Percentiles rank a stretch among this genome's conserved stretches.
These are phyloP conservation scores for Aphelenchoides besseyi DNA, from an alignment of 1,140 invertebrate genomes.

Conservation along the genomic window DNA sequence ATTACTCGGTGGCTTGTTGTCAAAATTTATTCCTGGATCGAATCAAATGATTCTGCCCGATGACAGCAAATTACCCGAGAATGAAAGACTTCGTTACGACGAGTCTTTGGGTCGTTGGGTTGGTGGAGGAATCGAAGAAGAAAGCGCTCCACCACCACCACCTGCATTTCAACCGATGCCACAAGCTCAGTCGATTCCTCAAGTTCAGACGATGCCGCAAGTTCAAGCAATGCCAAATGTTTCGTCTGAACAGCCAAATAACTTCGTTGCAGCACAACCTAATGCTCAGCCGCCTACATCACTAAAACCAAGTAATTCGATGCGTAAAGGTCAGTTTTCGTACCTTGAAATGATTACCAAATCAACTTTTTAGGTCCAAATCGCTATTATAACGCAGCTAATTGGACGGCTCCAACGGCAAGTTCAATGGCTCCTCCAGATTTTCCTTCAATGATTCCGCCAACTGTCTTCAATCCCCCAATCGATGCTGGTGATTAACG, in stretches of 20 bases:
- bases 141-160: background rate
- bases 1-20: background rate
- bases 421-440: background rate
- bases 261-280: background rate
- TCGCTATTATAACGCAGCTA: background rate
- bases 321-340: background rate
- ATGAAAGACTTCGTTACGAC: background rate
- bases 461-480: background rate
- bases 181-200: no score
- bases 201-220: background rate
- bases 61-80: background rate
- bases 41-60: conserved; percentile 2
- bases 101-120: background rate
- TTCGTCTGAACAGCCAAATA: background rate
- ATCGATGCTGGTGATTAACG: background rate
- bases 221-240: background rate
- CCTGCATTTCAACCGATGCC: no score
- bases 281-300: no score
- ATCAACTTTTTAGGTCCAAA: background rate
- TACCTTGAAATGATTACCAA: background rate
- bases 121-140: background rate
- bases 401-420: no score
- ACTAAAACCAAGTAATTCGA: background rate
- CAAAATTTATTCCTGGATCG: background rate
- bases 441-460: background rate